Evolutionary conservation across 2,113 vertebrate genomes (phyloP), one percentile per base, ranked within the genome.

Genomic region (Halcyon senegalensis): DNA sequence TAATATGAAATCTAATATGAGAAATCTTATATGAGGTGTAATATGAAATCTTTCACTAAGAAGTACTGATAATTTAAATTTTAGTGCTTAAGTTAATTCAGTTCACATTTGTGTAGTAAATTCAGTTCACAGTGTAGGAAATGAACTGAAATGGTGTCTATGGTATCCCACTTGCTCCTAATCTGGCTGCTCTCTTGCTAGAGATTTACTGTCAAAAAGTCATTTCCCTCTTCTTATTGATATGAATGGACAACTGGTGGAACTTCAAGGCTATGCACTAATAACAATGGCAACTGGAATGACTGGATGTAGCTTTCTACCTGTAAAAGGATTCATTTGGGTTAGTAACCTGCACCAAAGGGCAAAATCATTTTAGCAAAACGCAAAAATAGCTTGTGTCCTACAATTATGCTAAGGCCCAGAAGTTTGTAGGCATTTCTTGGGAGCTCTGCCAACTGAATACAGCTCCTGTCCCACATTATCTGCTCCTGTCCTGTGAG

Each of bases 381-480:
- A 68, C 43, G 46, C 30, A 81, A 75, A 87, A 92, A 87, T 75
- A 94, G 39, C 43, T 87, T 33, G 7, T 48, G 27, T 81, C 35
- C 59, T 70, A 90, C 37, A 69, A 20, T 69, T 86, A 59, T 18
- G 44, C 43, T 80, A 78, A 84, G 51, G 72, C 68, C 68, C 77
- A 94, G 89, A 90, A 84, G 68, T 84, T 78, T 70, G 86, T 70
- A 84, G 84, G 80, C 80, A 51, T 84, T 93, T 94, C 89, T 76
- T 78, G 91, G 83, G 96, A 93, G 28, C 15, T 11, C 51, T 92
- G 95, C 94, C 93, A 94, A 39, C n/a, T 17, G n/a, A 89, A 60
- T 56, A 62, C 41, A 69, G 70, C 58, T 90, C 72, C 59, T 77
- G 53, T 87, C 60, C 67, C 76, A 81, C 76, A 63, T 75, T 89